Evolutionary conservation across 2,113 vertebrate species (phyloP).

Genomic region (Melospiza melodia): DNA sequence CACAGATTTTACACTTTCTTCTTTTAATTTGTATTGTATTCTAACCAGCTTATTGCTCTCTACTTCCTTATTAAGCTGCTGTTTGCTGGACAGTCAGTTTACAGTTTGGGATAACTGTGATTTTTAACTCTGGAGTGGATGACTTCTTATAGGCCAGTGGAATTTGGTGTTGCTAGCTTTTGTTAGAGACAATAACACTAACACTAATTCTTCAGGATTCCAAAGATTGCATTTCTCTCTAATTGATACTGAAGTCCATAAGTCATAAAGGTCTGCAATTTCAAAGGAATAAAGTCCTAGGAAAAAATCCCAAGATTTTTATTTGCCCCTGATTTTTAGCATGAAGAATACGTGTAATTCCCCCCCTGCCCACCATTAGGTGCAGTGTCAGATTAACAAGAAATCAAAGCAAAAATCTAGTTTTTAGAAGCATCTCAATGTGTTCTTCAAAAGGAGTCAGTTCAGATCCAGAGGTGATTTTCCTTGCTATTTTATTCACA

Average conservation of each 20-base stretch:
- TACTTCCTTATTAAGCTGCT: background rate
- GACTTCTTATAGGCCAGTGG: background rate
- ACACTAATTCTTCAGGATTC: background rate
- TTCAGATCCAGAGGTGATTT: background rate
- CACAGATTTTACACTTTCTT: background rate
- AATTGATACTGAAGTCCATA: background rate
- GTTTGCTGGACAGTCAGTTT: background rate
- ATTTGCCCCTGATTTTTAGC: background rate
- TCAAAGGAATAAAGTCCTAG: background rate
- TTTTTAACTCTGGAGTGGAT: background rate
- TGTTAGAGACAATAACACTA: background rate
- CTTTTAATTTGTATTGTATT: background rate
- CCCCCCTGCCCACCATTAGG: too few species aligned
- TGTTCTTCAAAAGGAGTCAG: background rate
- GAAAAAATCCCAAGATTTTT: rapidly evolving
- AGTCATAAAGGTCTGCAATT: background rate
- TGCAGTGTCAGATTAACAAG: background rate
- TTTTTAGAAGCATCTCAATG: background rate
- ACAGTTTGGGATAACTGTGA: background rate
- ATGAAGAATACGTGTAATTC: background rate
- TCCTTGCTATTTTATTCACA: background rate
- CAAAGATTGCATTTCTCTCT: background rate
- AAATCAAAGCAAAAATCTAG: background rate
- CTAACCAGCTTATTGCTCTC: background rate
- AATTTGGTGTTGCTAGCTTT: background rate